A percentile compares a stretch with the other conserved stretches of the same genome.
Conservation (phyloP, 2,113 vertebrate genomes). For the Oxyura jamaicensis region DNA sequence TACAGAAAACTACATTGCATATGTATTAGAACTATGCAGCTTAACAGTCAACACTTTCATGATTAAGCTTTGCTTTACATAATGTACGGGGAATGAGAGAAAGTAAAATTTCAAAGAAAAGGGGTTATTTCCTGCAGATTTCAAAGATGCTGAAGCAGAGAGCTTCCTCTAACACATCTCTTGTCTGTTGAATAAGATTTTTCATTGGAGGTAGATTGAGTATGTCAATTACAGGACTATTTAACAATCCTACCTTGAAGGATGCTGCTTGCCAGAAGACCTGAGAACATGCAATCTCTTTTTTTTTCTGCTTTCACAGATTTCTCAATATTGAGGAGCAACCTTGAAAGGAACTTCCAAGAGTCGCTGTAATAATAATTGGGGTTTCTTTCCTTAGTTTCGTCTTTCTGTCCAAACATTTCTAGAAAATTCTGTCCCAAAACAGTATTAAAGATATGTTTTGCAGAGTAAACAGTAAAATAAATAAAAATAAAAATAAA, state of each 20-base stretch:
- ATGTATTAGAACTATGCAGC: neutral
- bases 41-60: slow-evolving; percentile 20
- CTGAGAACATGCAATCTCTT: neutral
- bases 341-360: neutral
- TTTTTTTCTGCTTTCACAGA: neutral
- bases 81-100: neutral
- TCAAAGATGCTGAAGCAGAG: slow-evolving; percentile 32
- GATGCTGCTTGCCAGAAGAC: neutral
- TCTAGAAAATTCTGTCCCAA: neutral
- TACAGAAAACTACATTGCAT: neutral
- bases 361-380: neutral
- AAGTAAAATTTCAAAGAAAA: slow-evolving; percentile 26
- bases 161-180: neutral
- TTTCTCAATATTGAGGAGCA: neutral
- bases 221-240: slow-evolving; percentile 12
- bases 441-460: neutral
- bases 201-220: neutral
- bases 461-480: neutral
- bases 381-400: neutral
- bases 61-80: slow-evolving; percentile 34
- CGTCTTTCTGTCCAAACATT: neutral
- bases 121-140: neutral
- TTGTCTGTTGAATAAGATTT: neutral
- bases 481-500: neutral
- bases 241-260: neutral